These are phyloP conservation scores for Ceratotherium simum DNA, from an alignment of 2,113 vertebrate species.

Conservation along the genomic window DNA sequence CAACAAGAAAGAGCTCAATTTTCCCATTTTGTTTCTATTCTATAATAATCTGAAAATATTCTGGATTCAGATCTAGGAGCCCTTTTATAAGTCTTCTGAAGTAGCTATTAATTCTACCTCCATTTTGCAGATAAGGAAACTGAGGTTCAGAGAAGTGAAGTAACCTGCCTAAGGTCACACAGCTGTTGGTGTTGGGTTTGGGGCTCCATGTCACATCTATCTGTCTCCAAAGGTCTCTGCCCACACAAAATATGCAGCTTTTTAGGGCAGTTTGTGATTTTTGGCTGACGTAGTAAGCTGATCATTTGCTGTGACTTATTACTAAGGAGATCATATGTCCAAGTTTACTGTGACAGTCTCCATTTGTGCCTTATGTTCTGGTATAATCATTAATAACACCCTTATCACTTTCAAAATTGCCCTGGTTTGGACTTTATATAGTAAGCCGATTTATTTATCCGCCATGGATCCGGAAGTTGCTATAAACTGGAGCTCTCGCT, in stretches of 20 bases:
- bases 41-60: not conserved
- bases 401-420: not conserved
- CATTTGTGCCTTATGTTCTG: not conserved
- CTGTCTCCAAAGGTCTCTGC: not conserved
- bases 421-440: not conserved
- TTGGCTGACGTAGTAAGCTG: not conserved
- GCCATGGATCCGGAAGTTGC: not conserved
- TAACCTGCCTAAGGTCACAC: not conserved
- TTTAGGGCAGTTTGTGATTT: not conserved
- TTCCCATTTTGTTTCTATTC: not conserved
- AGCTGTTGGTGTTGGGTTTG: not conserved
- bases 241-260: not conserved
- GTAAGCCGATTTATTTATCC: not conserved
- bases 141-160: not conserved
- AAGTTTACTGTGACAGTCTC: not conserved
- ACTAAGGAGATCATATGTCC: not conserved
- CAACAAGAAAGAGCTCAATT: not conserved
- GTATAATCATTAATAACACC: not conserved
- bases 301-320: not conserved
- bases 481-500: not conserved
- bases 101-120: not conserved
- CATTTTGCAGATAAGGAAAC: not conserved
- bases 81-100: conserved; percentile 6
- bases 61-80: not conserved
- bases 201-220: not conserved